A percentile compares a stretch with the other conserved stretches of the same genome.
phyloP scores from a whole-genome alignment of 2,888 invertebrate species.

The Cosmopolites sordidus region DNA sequence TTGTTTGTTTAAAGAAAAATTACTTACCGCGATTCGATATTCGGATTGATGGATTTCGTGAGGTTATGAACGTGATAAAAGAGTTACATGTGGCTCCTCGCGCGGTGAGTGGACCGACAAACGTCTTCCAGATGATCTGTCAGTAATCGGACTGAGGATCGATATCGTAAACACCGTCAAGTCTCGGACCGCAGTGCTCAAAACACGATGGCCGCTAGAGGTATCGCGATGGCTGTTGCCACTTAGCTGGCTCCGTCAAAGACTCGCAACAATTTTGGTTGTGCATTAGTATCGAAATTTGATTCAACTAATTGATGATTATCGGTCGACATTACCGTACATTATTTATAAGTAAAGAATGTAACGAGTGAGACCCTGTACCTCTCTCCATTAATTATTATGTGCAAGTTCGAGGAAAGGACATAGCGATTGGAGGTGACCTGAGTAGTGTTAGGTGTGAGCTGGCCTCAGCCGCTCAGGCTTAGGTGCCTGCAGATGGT shows the following conservation, averaged over 20 bases:
- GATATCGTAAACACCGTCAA: constrained; percentile 44
- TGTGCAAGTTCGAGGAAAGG: constrained; percentile 29
- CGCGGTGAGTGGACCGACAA: constrained; percentile 37
- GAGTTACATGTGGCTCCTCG: constrained; percentile 35
- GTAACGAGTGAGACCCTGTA: constrained; percentile 15
- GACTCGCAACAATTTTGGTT: background rate
- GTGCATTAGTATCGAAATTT: background rate
- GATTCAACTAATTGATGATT: background rate
- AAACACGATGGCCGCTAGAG: constrained; percentile 42
- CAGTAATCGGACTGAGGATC: constrained; percentile 45
- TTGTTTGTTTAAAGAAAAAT: no score
- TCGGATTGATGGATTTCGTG: no score
- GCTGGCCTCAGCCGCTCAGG: constrained; percentile 45
- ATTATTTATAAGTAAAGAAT: constrained; percentile 5
- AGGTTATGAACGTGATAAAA: background rate
- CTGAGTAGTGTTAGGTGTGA: constrained; percentile 38
- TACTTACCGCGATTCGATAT: no score
- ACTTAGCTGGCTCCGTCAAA: constrained; percentile 21
- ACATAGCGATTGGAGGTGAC: constrained; percentile 26
- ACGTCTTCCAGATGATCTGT: constrained; percentile 45
- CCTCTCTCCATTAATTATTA: constrained; percentile 18
- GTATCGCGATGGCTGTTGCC: constrained; percentile 24
- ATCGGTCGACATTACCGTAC: background rate
- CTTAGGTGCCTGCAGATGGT: constrained; percentile 46
- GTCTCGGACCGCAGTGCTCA: constrained; percentile 46